phyloP scores from a whole-genome alignment of 2,888 invertebrate species.

The Conops quadrifasciatus region DNA sequence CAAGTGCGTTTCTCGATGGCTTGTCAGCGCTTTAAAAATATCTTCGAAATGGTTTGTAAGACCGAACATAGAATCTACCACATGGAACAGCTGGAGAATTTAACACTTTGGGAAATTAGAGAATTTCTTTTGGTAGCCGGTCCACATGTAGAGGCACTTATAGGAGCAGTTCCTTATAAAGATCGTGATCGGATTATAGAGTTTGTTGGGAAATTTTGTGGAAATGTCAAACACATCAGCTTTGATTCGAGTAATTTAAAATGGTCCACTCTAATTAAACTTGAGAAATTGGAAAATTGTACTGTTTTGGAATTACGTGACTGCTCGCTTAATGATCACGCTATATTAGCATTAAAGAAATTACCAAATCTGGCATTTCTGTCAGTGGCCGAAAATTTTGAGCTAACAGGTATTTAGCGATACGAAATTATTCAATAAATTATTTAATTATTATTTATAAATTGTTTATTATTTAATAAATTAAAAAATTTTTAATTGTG shows the following conservation, averaged over 20 bases:
- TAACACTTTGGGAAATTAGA: constrained; percentile 40
- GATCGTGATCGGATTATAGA: constrained; percentile 37
- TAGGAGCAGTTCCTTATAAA: constrained; percentile 30
- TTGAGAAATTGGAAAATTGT: constrained; percentile 13
- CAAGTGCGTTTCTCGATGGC: constrained; percentile 37
- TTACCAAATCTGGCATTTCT: constrained; percentile 30
- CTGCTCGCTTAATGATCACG: constrained; percentile 33
- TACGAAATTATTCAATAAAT: no score
- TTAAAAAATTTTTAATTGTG: no score
- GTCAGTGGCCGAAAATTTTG: constrained; percentile 31
- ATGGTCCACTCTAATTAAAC: constrained; percentile 16
- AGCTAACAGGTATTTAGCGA: constrained; percentile 31
- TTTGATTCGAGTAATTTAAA: constrained; percentile 33
- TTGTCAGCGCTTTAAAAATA: constrained; percentile 32
- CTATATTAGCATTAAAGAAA: constrained; percentile 22
- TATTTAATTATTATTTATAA: no score
- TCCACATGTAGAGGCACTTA: constrained; percentile 30
- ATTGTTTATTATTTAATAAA: no score
- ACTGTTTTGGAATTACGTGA: constrained; percentile 32
- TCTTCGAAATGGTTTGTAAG: constrained; percentile 37
- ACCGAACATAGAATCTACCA: constrained; percentile 31
- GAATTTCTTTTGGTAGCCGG: constrained; percentile 40
- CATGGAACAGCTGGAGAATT: background rate
- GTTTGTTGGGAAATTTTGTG: constrained; percentile 35
- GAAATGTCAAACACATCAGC: constrained; percentile 23